These are phyloP conservation scores for Poeciliopsis turrubarensis DNA, from an alignment of 2,113 vertebrate genomes.

Conservation along the genomic window DNA sequence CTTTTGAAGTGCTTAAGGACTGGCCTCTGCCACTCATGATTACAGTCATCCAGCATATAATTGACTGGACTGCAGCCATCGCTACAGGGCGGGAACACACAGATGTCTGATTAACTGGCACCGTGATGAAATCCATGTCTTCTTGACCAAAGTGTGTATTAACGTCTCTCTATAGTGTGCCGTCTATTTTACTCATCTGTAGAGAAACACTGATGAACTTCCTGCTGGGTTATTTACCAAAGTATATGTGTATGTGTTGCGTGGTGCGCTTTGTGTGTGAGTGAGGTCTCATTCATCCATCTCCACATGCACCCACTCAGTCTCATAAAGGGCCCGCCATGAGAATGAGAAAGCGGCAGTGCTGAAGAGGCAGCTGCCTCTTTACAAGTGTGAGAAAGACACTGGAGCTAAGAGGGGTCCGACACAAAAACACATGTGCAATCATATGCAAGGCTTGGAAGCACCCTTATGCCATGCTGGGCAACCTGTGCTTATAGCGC, in stretches of 20 bases:
- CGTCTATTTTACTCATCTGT: slow-evolving; percentile 63
- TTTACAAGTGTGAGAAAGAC: slow-evolving; percentile 69
- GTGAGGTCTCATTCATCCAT: slow-evolving; percentile 73
- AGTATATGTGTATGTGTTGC: slow-evolving; percentile 48
- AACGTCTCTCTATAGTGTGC: slow-evolving; percentile 49
- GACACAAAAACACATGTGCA: slow-evolving; percentile 74
- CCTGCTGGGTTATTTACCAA: slow-evolving; percentile 77
- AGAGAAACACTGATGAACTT: slow-evolving; percentile 74
- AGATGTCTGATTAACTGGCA: slow-evolving; percentile 73
- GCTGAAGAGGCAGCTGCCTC: slow-evolving; percentile 79
- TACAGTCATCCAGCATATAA: slow-evolving; percentile 65
- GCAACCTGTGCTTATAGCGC: slow-evolving; percentile 6
- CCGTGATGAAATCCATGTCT: slow-evolving; percentile 58
- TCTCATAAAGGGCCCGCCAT: slow-evolving; percentile 72
- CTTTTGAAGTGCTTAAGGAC: slow-evolving; percentile 61
- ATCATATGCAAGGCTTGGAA: slow-evolving; percentile 49
- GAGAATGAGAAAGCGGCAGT: slow-evolving; percentile 68
- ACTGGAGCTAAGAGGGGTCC: slow-evolving; percentile 64
- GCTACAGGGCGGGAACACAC: slow-evolving; percentile 61
- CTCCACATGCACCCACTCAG: slow-evolving; percentile 79
- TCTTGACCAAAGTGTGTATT: slow-evolving; percentile 70
- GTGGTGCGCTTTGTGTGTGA: slow-evolving; percentile 49
- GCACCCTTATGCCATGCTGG: slow-evolving; percentile 18
- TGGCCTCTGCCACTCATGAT: slow-evolving; percentile 67
- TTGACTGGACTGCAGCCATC: slow-evolving; percentile 70